Base-by-base conservation (phyloP, 2,797 vertebrate species). In the Champsocephalus esox region DNA sequence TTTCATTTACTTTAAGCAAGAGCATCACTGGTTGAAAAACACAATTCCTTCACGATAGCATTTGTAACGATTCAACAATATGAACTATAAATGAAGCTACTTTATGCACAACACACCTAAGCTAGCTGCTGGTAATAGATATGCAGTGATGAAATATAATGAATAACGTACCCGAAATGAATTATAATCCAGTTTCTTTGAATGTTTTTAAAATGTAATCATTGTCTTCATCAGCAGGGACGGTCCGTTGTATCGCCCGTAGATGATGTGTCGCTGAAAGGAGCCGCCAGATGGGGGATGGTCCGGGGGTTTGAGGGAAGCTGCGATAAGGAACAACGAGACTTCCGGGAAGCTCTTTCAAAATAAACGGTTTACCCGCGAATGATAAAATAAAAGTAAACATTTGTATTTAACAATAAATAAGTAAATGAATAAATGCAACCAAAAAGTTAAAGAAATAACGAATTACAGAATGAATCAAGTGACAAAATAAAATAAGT, bases 201-300 rank as follows among this genome's bases (percentile, higher is more conserved):
- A 49, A 51, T 49, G 4, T 46, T 43, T 48, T 79, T 63, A 87
- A 72, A 49, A 43, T 48, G 61, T 45, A 19, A 74, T 75, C 87
- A 88, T 83, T 64, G 84, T 87, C 70, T 59, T 75, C 79, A 52
- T 70, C 77, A 21, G 49, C 66, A 2, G 71, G 13, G 60, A 12
- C 75, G 38, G 55, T 90, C 64, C 43, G 78, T 75, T 66, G 57
- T 21, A 12, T 41, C 66, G 58, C 83, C 66, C 66, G 66, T 68
- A 5, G 72, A 49, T 14, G 71, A 49, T 14, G 71, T 13, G 3
- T 16, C 17, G n/a, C 73, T 77, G 84, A 82, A 19, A 59, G 77
- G 32, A 82, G 76, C 79, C 76, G 44, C 76, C 81, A 85, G 88
- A 75, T 85, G 91, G 88, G 92, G 90, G 90, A 92, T 90, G 91